A percentile compares a stretch with the other conserved stretches of the same genome.
These are phyloP conservation scores for Thunnus albacares DNA, from an alignment of 2,797 vertebrate species.

Conservation along the genomic window DNA sequence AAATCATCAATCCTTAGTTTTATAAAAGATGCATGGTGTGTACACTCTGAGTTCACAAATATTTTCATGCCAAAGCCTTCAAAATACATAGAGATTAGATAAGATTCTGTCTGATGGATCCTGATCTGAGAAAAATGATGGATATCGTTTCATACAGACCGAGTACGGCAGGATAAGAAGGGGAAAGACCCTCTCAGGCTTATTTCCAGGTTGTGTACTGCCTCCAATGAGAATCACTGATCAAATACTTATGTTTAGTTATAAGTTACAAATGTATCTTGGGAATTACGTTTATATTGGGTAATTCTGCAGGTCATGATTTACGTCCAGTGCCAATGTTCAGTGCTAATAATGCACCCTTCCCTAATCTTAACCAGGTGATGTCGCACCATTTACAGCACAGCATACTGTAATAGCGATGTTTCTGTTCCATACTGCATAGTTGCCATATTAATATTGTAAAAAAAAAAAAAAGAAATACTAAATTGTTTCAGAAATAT, in stretches of 20 bases:
- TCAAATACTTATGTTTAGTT: background rate
- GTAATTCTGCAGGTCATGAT: too few relatives aligned
- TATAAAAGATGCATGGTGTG: constrained; percentile 43
- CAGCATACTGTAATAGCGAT: too few relatives aligned
- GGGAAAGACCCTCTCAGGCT: background rate
- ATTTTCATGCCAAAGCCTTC: constrained; percentile 27
- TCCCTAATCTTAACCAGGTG: too few relatives aligned
- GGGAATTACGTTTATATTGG: too few relatives aligned
- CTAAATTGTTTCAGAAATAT: too few relatives aligned
- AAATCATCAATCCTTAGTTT: constrained; percentile 45
- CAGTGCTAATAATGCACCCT: background rate
- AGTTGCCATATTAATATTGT: too few relatives aligned
- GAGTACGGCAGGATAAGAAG: background rate
- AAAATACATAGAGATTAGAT: constrained; percentile 23
- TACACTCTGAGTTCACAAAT: constrained; percentile 33
- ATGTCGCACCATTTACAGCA: too few relatives aligned
- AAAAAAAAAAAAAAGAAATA: too few relatives aligned
- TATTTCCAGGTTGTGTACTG: background rate
- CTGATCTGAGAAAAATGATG: constrained; percentile 20
- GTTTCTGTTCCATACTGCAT: background rate
- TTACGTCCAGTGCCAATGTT: too few relatives aligned
- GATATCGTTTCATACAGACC: background rate
- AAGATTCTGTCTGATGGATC: constrained; percentile 28
- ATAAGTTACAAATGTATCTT: too few relatives aligned
- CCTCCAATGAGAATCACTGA: background rate